Conservation (phyloP, 2,113 vertebrate species). For the Anarhynchus alexandrinus region DNA sequence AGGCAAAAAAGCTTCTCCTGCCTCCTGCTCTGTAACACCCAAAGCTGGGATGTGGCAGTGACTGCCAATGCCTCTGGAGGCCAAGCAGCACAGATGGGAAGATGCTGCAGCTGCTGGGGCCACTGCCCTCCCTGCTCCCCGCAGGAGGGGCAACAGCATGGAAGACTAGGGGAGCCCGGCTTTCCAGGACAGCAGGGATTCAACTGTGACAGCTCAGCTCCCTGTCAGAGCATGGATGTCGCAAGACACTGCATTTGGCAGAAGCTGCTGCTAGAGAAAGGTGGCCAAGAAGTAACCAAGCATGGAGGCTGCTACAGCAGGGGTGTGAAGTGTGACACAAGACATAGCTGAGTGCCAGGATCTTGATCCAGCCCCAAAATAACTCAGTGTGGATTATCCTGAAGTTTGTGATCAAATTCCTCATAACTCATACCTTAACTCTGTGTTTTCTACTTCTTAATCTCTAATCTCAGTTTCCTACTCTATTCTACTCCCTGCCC, state of each 20-base stretch:
- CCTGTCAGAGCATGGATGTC: neutral
- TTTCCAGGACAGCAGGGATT: neutral
- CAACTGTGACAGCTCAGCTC: neutral
- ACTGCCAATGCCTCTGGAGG: neutral
- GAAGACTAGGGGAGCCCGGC: neutral
- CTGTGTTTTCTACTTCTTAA: neutral
- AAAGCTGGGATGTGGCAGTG: neutral
- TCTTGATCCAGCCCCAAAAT: neutral
- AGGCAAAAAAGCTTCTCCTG: neutral
- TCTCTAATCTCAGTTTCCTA: neutral
- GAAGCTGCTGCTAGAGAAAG: neutral
- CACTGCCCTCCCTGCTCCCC: neutral
- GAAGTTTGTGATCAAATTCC: neutral
- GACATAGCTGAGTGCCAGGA: neutral
- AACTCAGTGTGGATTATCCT: neutral
- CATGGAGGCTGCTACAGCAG: neutral
- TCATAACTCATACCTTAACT: neutral
- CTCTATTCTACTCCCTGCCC: neutral
- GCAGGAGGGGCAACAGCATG: fast-evolving
- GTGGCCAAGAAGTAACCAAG: neutral
- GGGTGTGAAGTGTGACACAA: neutral
- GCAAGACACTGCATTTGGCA: neutral
- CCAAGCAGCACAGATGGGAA: neutral
- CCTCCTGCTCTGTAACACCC: neutral
- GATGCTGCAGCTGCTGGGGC: neutral